These are phyloP conservation scores for Polyommatus icarus DNA, from an alignment of 2,888 invertebrate species.

Conservation along the genomic window DNA sequence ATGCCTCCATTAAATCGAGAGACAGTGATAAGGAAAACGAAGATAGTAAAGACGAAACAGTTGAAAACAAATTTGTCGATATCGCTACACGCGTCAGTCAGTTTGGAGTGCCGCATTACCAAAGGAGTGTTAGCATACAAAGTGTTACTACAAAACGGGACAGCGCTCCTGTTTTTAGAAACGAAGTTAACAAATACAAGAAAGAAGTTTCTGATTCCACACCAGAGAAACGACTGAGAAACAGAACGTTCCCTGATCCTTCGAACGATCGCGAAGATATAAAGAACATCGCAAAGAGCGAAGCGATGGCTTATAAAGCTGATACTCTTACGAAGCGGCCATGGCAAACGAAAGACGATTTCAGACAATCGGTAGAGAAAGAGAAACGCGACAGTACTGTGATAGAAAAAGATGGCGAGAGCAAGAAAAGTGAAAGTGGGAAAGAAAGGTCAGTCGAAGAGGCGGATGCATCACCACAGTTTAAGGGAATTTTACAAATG, in stretches of 20 bases:
- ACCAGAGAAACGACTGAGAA: slow-evolving; percentile 72
- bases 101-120: slow-evolving; percentile 70
- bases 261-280: slow-evolving; percentile 74
- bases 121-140: slow-evolving; percentile 70
- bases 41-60: slow-evolving; percentile 57
- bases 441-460: slow-evolving; percentile 55
- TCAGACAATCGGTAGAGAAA: slow-evolving; percentile 61
- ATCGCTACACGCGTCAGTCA: slow-evolving; percentile 71
- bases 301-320: slow-evolving; percentile 67
- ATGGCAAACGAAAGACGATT: slow-evolving; percentile 69
- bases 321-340: slow-evolving; percentile 70
- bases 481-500: slow-evolving; percentile 87
- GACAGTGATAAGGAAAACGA: slow-evolving; percentile 89
- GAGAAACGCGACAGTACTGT: slow-evolving; percentile 69
- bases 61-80: slow-evolving; percentile 67
- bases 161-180: slow-evolving; percentile 67
- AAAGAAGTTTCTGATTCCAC: slow-evolving; percentile 77
- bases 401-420: slow-evolving; percentile 66
- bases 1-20: slow-evolving; percentile 79
- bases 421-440: slow-evolving; percentile 57
- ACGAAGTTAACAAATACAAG: slow-evolving; percentile 73
- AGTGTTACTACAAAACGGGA: slow-evolving; percentile 69
- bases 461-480: slow-evolving; percentile 76
- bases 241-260: slow-evolving; percentile 75
- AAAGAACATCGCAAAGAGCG: slow-evolving; percentile 66